Conservation (phyloP, 53 echinoderm and acorn worm genomes). For the Antedon mediterranea region DNA sequence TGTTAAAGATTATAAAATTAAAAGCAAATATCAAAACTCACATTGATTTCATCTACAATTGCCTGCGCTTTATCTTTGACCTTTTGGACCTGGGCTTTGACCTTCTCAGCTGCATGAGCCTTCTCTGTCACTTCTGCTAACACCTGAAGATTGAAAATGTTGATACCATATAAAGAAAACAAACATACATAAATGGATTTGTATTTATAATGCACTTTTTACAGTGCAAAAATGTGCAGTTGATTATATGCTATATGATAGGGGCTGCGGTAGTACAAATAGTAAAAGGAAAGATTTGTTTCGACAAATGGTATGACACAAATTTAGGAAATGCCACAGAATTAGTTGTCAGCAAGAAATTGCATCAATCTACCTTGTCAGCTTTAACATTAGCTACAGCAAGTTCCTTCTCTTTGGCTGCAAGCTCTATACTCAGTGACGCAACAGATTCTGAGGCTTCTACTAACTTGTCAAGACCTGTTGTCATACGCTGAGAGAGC, state of each 20-base stretch:
- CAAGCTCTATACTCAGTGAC: conserved; percentile 65
- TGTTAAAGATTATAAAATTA: neutral
- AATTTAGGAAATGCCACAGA: neutral
- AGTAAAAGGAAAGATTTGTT: neutral
- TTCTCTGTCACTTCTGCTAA: conserved; percentile 73
- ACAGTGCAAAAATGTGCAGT: no score
- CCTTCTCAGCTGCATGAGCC: conserved; percentile 95
- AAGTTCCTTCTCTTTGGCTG: conserved; percentile 93
- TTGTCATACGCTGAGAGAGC: conserved; percentile 87
- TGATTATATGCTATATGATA: no score
- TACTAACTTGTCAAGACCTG: conserved; percentile 93
- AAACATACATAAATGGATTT: no score
- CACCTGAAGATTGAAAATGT: no score
- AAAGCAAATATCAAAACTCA: conserved; percentile 22
- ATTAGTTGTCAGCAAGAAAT: neutral
- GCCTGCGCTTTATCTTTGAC: conserved; percentile 99
- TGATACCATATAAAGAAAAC: no score
- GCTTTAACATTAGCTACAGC: conserved; percentile 82
- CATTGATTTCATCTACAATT: conserved; percentile 95
- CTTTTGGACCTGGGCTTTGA: conserved; percentile 96
- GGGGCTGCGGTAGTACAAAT: no score
- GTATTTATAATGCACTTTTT: no score
- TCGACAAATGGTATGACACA: no score
- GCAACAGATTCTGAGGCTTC: conserved; percentile 86
- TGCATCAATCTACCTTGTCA: conserved; percentile 73